phyloP scores from a whole-genome alignment of 2,888 invertebrate genomes.

The Amphipyra berbera region DNA sequence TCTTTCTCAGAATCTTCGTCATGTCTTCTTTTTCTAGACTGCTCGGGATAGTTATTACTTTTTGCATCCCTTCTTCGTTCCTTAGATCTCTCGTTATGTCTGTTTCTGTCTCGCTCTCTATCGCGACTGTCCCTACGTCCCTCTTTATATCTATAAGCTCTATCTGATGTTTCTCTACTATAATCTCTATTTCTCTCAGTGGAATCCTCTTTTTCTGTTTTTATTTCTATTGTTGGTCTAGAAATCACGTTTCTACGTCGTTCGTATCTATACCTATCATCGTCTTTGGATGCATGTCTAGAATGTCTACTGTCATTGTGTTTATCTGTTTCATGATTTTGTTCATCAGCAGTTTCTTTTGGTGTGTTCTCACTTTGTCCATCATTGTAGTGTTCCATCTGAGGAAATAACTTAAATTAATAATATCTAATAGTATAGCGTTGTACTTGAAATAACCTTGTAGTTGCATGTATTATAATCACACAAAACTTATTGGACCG shows the following conservation, averaged over 20 bases:
- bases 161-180: slow-evolving; percentile 20
- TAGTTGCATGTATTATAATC: slow-evolving; percentile 3
- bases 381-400: slow-evolving; percentile 65
- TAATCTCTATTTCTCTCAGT: slow-evolving; percentile 14
- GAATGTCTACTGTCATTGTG: neutral
- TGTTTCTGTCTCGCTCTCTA: slow-evolving; percentile 15
- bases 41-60: slow-evolving; percentile 1
- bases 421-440: slow-evolving; percentile 12
- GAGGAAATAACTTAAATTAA: slow-evolving; percentile 18
- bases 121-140: slow-evolving; percentile 18
- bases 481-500: neutral
- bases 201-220: slow-evolving; percentile 24
- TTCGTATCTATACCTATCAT: slow-evolving; percentile 20
- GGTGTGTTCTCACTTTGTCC: slow-evolving; percentile 19
- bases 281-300: slow-evolving; percentile 4
- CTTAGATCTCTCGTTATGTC: slow-evolving; percentile 16
- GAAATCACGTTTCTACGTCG: slow-evolving; percentile 17
- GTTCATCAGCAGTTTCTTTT: slow-evolving; percentile 5
- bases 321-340: slow-evolving; percentile 7
- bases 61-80: slow-evolving; percentile 18
- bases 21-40: slow-evolving; percentile 29
- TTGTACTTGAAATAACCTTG: neutral
- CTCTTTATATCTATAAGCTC: slow-evolving; percentile 7
- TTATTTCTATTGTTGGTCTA: slow-evolving; percentile 24
- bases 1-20: slow-evolving; percentile 2